Percentiles rank a stretch among this genome's conserved stretches.
Conservation (phyloP, 2,113 vertebrate genomes). For the Chrysemys picta region DNA sequence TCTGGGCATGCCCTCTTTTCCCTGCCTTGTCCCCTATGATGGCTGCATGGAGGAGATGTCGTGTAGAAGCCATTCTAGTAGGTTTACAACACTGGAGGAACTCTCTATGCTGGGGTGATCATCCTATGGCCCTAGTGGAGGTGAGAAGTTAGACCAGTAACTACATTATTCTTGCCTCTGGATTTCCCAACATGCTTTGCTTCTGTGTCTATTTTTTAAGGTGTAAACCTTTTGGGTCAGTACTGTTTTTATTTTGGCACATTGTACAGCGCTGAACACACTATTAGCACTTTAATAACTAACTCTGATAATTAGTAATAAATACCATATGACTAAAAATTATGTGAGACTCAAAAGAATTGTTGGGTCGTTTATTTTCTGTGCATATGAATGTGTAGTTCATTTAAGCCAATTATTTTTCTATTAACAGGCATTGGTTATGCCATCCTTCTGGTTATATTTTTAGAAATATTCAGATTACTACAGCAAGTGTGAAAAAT, state of each 20-base stretch:
- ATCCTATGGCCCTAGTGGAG: not conserved
- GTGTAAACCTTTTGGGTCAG: not conserved
- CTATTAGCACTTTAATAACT: conserved; percentile 34
- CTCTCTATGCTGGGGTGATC: not conserved
- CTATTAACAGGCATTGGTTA: conserved; percentile 58
- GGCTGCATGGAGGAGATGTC: not conserved
- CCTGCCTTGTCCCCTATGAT: not conserved
- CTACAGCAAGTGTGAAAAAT: conserved; percentile 72
- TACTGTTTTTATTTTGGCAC: not conserved
- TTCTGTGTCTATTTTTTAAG: not conserved
- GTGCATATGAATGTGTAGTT: conserved; percentile 43
- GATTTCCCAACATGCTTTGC: not conserved
- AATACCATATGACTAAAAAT: conserved; percentile 66
- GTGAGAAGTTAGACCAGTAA: not conserved
- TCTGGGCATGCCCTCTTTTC: not conserved
- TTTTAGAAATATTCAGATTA: conserved; percentile 74
- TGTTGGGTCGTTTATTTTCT: conserved; percentile 60
- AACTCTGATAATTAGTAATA: conserved; percentile 51
- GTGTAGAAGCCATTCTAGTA: not conserved
- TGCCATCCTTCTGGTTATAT: conserved; percentile 73
- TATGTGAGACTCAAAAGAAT: conserved; percentile 51
- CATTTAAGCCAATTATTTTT: conserved; percentile 74
- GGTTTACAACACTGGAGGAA: not conserved
- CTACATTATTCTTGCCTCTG: not conserved
- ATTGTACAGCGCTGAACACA: not conserved